These are phyloP conservation scores for Callithrix jacchus DNA, from an alignment of 2,113 vertebrate species.

Conservation along the genomic window DNA sequence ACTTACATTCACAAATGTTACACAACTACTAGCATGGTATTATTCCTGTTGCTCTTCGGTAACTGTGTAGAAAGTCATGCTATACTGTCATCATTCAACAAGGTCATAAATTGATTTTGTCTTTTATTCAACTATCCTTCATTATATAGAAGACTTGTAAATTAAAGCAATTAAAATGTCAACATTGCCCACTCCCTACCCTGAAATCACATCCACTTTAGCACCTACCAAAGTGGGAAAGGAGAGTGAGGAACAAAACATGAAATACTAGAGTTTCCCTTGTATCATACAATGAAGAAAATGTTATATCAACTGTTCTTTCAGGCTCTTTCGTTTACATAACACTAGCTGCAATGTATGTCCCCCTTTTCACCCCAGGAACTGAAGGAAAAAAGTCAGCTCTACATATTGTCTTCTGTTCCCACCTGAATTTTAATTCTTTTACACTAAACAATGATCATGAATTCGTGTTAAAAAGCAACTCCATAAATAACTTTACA, in stretches of 20 bases:
- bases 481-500: neutral
- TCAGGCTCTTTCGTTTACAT: neutral
- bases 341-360: neutral
- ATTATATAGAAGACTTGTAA: conserved; percentile 53
- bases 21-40: neutral
- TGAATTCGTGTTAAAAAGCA: neutral
- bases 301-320: neutral
- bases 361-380: conserved; percentile 18
- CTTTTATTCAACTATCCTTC: conserved; percentile 46
- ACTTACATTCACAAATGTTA: conserved; percentile 13
- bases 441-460: neutral
- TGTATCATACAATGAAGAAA: neutral
- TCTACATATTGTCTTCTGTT: neutral
- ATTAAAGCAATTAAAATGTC: conserved; percentile 64
- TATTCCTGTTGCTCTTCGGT: neutral
- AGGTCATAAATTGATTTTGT: conserved; percentile 45
- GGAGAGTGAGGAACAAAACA: neutral
- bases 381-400: neutral
- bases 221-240: neutral
- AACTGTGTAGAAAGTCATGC: neutral
- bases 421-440: neutral
- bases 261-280: neutral
- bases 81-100: conserved; percentile 17
- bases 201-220: neutral
- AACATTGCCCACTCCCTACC: neutral